Evolutionary conservation across 2,888 invertebrate genomes (phyloP).

Genomic region (Lymantria monacha): DNA sequence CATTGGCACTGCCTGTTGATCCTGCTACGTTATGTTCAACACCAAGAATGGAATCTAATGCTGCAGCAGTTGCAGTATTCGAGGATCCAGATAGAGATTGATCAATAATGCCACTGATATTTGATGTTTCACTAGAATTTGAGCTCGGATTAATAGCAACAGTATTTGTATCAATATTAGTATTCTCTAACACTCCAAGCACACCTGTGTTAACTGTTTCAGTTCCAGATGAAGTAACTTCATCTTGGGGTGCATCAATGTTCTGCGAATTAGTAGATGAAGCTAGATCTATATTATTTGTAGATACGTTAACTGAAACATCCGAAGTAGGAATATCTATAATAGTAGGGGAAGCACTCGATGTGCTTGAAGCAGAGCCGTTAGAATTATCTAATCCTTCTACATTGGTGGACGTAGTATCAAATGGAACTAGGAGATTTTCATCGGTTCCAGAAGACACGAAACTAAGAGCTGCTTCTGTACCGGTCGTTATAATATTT

Average conservation of each 20-base stretch:
- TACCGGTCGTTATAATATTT: slow-evolving; percentile 2
- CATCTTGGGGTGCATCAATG: not conserved
- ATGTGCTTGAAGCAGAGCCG: not conserved
- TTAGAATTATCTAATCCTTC: not conserved
- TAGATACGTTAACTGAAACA: not conserved
- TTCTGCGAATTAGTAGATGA: not conserved
- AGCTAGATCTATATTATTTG: not conserved
- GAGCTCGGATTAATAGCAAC: no score
- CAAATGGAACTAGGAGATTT: not conserved
- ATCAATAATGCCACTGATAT: not conserved
- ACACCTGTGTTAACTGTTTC: not conserved
- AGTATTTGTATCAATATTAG: not conserved
- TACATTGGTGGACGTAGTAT: not conserved
- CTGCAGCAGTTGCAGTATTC: not conserved
- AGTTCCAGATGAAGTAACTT: not conserved
- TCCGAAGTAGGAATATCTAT: not conserved
- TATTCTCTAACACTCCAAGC: not conserved
- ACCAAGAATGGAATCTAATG: not conserved
- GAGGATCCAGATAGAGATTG: not conserved
- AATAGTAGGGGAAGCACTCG: not conserved
- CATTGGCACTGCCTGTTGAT: not conserved
- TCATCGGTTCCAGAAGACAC: slow-evolving; percentile 8
- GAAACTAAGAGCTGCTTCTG: slow-evolving; percentile 4
- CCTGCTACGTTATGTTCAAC: not conserved
- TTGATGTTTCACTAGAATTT: no score